Base-by-base conservation (phyloP, 2,888 invertebrate species). In the Entomobrya proxima region DNA sequence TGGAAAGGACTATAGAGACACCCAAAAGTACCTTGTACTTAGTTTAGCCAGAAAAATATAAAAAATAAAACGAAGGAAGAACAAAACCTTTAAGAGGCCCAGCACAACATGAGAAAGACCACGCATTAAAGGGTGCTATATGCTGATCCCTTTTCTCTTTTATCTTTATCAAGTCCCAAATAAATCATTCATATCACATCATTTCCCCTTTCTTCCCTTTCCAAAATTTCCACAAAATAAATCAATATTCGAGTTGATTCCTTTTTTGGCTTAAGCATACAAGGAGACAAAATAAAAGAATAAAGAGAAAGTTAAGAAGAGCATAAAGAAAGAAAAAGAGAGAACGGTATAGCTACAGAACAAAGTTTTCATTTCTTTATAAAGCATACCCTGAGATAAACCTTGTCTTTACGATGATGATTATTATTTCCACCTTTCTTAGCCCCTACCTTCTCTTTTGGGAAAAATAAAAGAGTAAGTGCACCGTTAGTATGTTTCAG, bases 181-280 rank as follows among this genome's bases (percentile, higher is more conserved):
- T 86, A 86, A 86, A 86, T 86, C 86, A 86, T 78, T 75, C 82
- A 86, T 83, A 86, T 86, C 72, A 83, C 86, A 86, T 86, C 86
- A 86, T 79, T 86, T 86, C 86, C 83, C 78, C 75, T 79, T 78
- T 75, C 83, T 52, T 40, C 69, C 24, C 74, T n/a, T 40, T 61
- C 55, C 61, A 67, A 67, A 78, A 69, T 69, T 69, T 69, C 52
- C 55, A 30, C 81, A 47, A 64, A 82, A 82, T 82, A 75, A 82
- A 82, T 82, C 82, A 82, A 82, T 82, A 82, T 35, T 79, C 37
- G 24, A 79, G 67, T 69, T 69, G 79, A 79, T 79, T 79, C 69
- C 52, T 69, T 74, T 35, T 52, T 74, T 74, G 78, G 64, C 78
- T 67, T 67, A 32, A 35, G 52, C 50, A 37, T 24, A 24, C 9